A percentile compares a stretch with the other conserved stretches of the same genome.
These are phyloP conservation scores for Choloepus hoffmanni DNA, from an alignment of 2,113 vertebrate genomes.

Conservation along the genomic window DNA sequence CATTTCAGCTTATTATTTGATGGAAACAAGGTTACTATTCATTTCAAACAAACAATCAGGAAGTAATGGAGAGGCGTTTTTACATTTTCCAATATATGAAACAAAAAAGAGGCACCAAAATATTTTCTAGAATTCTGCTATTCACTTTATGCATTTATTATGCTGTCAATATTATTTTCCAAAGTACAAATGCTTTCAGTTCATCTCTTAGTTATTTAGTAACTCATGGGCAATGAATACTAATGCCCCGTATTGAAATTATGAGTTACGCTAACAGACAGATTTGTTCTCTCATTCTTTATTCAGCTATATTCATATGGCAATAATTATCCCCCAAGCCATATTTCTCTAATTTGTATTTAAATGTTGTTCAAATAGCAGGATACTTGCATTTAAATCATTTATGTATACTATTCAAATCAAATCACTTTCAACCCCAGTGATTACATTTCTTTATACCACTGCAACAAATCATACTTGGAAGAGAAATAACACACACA, in stretches of 20 bases:
- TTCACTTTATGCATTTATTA: background rate
- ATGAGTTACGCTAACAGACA: constrained; percentile 28
- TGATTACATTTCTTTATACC: constrained; percentile 47
- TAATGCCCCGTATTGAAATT: constrained; percentile 47
- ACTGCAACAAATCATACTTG: constrained; percentile 48
- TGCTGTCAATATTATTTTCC: background rate
- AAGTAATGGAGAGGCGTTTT: background rate
- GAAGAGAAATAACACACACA: constrained; percentile 19
- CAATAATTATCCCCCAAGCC: constrained; percentile 66
- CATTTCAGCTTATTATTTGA: background rate
- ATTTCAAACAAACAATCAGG: background rate
- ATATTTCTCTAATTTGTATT: constrained; percentile 76
- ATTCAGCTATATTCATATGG: constrained; percentile 51
- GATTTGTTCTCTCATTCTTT: constrained; percentile 56
- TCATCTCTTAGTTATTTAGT: background rate
- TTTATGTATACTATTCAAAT: constrained; percentile 65
- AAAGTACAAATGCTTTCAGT: constrained; percentile 36
- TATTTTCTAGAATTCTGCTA: constrained; percentile 30
- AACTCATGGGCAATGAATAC: constrained; percentile 39
- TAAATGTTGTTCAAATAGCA: constrained; percentile 61
- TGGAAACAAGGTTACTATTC: background rate
- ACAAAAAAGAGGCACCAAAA: background rate
- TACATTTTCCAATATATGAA: background rate
- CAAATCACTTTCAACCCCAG: constrained; percentile 54
- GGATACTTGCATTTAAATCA: constrained; percentile 67